A percentile compares a stretch with the other conserved stretches of the same genome.
Evolutionary conservation across 2,888 invertebrate genomes (phyloP).

Genomic region (Frankliniella fusca): DNA sequence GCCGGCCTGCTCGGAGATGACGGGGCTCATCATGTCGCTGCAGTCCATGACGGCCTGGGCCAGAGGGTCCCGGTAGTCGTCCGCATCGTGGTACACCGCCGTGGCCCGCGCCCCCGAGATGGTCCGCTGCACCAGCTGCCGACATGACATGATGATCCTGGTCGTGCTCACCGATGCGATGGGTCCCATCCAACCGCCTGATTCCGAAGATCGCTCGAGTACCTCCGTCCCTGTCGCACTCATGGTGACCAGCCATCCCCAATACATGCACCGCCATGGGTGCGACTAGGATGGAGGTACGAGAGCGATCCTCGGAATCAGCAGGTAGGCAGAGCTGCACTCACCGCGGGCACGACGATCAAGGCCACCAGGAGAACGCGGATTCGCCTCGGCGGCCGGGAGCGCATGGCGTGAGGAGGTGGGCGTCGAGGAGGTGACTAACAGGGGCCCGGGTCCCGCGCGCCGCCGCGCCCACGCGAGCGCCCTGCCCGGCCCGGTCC

Average conservation of each 20-base stretch:
- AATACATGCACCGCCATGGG: too few species aligned
- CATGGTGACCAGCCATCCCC: too few species aligned
- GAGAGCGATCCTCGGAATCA: too few species aligned
- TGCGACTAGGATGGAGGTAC: too few species aligned
- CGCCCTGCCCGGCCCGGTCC: not conserved
- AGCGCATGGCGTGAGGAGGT: not conserved
- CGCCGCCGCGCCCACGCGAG: not conserved
- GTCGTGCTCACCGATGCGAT: not conserved
- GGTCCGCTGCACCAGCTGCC: not conserved
- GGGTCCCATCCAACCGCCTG: too few species aligned
- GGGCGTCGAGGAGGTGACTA: not conserved
- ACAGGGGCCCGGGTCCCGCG: too few species aligned
- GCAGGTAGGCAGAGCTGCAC: not conserved
- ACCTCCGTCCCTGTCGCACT: too few species aligned
- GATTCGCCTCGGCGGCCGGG: not conserved
- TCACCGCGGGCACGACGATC: not conserved
- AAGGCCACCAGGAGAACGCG: not conserved
- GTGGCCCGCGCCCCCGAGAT: not conserved
- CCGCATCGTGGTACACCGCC: not conserved
- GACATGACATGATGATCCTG: not conserved
- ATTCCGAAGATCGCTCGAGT: too few species aligned
- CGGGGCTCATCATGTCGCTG: not conserved
- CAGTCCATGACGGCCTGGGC: slow-evolving; percentile 2
- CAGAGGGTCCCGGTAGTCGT: not conserved
- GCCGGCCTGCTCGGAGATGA: not conserved